A percentile compares a stretch with the other conserved stretches of the same genome.
Evolutionary conservation across 1,140 invertebrate species (phyloP).

Genomic region (Ceratitis capitata): DNA sequence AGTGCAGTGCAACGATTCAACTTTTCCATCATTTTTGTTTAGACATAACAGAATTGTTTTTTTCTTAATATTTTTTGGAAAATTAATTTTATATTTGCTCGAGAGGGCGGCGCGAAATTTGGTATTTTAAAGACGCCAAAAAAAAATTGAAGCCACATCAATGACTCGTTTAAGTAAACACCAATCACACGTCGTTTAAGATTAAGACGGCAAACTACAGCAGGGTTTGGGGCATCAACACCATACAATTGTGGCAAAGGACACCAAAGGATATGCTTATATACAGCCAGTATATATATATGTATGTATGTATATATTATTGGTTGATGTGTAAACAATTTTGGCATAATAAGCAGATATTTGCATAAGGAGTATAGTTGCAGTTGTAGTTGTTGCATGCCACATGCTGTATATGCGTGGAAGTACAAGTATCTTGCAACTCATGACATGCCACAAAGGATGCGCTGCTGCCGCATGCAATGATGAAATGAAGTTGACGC

Average conservation of each 20-base stretch:
- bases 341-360: slow-evolving; percentile 42
- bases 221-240: not conserved
- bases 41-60: no score
- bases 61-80: no score
- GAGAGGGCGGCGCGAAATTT: no score
- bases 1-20: no score
- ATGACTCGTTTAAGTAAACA: slow-evolving; percentile 39
- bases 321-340: slow-evolving; percentile 41
- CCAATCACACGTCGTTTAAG: slow-evolving; percentile 45
- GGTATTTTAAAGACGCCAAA: not conserved
- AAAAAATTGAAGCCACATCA: slow-evolving; percentile 3
- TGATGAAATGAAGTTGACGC: slow-evolving; percentile 20
- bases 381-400: not conserved
- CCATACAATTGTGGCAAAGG: not conserved
- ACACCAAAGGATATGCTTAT: not conserved
- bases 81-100: no score
- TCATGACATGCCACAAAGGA: not conserved
- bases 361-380: not conserved
- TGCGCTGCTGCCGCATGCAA: not conserved
- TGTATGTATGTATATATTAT: not conserved
- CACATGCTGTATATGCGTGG: no score
- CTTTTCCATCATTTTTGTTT: no score
- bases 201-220: slow-evolving; percentile 38
- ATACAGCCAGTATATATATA: not conserved
- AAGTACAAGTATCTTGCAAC: no score